phyloP scores from a whole-genome alignment of 1,140 invertebrate species.

The Homalodisca vitripennis region DNA sequence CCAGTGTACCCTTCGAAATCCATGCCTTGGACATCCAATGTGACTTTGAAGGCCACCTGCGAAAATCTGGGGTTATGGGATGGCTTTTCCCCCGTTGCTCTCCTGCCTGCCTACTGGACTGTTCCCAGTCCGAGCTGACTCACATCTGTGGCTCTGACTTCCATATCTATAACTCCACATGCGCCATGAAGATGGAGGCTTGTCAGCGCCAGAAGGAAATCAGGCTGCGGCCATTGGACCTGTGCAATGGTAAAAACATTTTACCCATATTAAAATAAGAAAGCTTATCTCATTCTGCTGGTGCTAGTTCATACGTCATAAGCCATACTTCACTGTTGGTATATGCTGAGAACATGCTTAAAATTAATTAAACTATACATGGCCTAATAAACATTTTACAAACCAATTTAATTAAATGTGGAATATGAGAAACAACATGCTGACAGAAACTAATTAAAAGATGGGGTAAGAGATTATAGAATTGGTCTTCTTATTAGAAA shows the following conservation, averaged over 20 bases:
- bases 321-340: too few species aligned
- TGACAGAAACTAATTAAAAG: too few species aligned
- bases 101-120: conserved; percentile 74
- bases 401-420: too few species aligned
- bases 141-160: conserved; percentile 82
- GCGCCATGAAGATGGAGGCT: conserved; percentile 82
- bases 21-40: conserved; percentile 78
- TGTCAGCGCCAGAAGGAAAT: conserved; percentile 82
- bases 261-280: too few species aligned
- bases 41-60: conserved; percentile 79
- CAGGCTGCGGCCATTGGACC: conserved; percentile 69
- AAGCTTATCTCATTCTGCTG: too few species aligned
- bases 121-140: conserved; percentile 47
- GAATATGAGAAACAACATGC: too few species aligned
- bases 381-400: too few species aligned
- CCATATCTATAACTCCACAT: conserved; percentile 75
- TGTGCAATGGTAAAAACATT: conserved; percentile 69
- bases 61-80: conserved; percentile 71
- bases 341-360: too few species aligned
- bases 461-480: too few species aligned
- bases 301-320: too few species aligned
- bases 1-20: neutral
- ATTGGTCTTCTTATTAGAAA: too few species aligned
- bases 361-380: too few species aligned
- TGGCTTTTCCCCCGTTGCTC: conserved; percentile 77